phyloP scores from a whole-genome alignment of 2,797 vertebrate genomes.

The Corythornis leucogaster region DNA sequence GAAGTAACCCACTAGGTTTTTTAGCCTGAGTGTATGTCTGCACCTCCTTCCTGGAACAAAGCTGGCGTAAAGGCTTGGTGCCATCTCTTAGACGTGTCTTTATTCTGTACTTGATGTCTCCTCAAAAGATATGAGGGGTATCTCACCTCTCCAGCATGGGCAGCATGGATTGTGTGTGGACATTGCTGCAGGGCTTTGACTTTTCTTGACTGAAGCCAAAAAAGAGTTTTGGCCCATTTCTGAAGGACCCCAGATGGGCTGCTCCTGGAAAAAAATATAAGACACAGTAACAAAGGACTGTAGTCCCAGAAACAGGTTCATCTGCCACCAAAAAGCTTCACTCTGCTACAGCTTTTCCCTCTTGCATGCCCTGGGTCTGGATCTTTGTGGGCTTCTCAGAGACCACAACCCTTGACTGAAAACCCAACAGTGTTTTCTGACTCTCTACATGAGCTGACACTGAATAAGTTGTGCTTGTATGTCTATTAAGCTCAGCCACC shows the following conservation, averaged over 20 bases:
- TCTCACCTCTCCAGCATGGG: not conserved
- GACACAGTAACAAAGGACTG: not conserved
- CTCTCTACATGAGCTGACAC: not conserved
- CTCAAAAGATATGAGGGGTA: not conserved
- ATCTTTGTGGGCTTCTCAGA: not conserved
- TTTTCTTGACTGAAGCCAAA: not conserved
- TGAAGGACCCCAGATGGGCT: not conserved
- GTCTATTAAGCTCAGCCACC: not conserved
- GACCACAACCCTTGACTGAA: rapidly evolving
- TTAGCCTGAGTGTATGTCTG: not conserved
- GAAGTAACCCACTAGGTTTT: not conserved
- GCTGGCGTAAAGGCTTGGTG: not conserved
- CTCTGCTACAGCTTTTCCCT: not conserved
- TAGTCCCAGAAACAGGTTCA: not conserved
- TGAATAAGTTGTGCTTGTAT: not conserved
- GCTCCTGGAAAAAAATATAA: not conserved
- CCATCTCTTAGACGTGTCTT: not conserved
- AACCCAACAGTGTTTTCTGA: not conserved
- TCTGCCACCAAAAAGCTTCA: not conserved
- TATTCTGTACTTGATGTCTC: rapidly evolving
- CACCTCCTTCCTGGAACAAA: not conserved
- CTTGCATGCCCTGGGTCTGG: not conserved
- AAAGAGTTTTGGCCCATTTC: not conserved
- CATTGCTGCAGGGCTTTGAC: not conserved
- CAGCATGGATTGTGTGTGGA: not conserved